Percentiles rank a stretch among this genome's conserved stretches.
These are phyloP conservation scores for Halictus rubicundus DNA, from an alignment of 1,140 invertebrate species.

Conservation along the genomic window DNA sequence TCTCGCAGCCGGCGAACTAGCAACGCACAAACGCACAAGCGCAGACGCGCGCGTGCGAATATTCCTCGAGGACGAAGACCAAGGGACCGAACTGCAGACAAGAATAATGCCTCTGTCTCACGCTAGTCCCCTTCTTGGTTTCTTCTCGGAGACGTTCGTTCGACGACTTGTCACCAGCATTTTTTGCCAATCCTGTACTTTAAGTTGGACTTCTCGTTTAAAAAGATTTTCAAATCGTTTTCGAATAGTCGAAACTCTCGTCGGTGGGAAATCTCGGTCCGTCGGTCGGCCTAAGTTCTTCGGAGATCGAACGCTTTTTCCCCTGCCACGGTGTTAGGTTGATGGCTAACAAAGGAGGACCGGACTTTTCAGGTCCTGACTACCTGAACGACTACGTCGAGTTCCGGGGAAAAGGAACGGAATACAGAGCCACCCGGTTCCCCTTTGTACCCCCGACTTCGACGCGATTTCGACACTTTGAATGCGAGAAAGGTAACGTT, in stretches of 20 bases:
- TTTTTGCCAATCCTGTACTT: too few relatives aligned
- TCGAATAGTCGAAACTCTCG: too few relatives aligned
- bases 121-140: conserved; percentile 28
- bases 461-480: neutral
- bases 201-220: too few relatives aligned
- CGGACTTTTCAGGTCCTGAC: neutral
- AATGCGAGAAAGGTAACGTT: neutral
- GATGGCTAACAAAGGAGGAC: conserved; percentile 13
- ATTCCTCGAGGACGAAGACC: conserved; percentile 36
- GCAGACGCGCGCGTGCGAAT: conserved; percentile 27
- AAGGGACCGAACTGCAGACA: conserved; percentile 48
- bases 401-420: neutral
- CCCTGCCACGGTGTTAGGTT: neutral
- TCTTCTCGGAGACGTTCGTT: neutral
- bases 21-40: conserved; percentile 40
- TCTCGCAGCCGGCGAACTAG: conserved; percentile 53
- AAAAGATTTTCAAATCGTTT: too few relatives aligned
- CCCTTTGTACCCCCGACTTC: conserved; percentile 19
- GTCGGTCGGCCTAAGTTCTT: neutral
- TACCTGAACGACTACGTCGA: conserved; percentile 16
- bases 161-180: too few relatives aligned
- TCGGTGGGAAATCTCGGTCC: neutral
- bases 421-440: neutral
- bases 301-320: neutral
- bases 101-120: conserved; percentile 52